phyloP scores from a whole-genome alignment of 1,140 invertebrate genomes.

The Meloidogyne chitwoodi region DNA sequence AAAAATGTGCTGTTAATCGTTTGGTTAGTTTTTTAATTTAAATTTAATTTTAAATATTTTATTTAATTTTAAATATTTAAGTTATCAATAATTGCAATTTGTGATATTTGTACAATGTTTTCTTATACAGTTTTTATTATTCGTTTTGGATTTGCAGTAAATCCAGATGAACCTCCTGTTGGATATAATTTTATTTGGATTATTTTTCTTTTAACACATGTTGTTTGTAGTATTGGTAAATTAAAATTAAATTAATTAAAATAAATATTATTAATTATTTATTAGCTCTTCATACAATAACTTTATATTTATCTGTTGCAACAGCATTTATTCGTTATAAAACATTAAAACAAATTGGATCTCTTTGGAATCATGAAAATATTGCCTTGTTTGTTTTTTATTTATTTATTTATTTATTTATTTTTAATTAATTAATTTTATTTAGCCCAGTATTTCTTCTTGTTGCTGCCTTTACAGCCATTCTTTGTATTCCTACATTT shows the following conservation, averaged over 20 bases:
- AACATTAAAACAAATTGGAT: constrained; percentile 40
- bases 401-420: background rate
- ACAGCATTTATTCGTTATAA: constrained; percentile 52
- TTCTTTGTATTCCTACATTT: constrained; percentile 48
- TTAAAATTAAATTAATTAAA: background rate
- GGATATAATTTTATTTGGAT: constrained; percentile 46
- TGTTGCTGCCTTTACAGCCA: constrained; percentile 30
- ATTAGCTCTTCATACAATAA: constrained; percentile 47
- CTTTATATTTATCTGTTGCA: constrained; percentile 43
- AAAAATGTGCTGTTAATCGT: constrained; percentile 49
- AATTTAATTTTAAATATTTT: constrained; percentile 6
- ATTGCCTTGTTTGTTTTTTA: constrained; percentile 36
- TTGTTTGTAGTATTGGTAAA: constrained; percentile 36
- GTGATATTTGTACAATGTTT: constrained; percentile 47
- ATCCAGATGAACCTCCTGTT: constrained; percentile 35
- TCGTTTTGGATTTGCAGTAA: constrained; percentile 46
- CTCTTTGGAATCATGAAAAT: constrained; percentile 47
- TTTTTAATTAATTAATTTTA: no score
- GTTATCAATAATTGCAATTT: constrained; percentile 44
- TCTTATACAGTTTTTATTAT: constrained; percentile 45
- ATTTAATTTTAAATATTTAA: constrained; percentile 9
- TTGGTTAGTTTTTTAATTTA: constrained; percentile 26
- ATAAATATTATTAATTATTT: background rate
- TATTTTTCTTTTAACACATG: constrained; percentile 40
- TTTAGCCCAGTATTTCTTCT: constrained; percentile 49